These are phyloP conservation scores for Meandrina meandrites DNA, from an alignment of 92 coral and sea anemone genomes.

Conservation along the genomic window DNA sequence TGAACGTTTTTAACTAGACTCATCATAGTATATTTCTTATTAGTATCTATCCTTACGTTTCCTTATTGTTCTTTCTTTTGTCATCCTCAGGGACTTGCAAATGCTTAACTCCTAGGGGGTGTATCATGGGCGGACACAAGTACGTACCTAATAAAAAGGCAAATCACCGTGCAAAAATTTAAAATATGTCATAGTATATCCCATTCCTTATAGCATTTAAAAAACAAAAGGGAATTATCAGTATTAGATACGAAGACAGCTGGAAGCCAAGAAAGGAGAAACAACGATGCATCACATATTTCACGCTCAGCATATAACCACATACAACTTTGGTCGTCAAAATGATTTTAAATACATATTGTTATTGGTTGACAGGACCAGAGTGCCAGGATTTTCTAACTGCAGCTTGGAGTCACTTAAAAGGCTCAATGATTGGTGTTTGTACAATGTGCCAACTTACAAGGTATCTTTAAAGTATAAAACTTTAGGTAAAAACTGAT, in stretches of 20 bases:
- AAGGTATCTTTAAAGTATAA: conserved; percentile 42
- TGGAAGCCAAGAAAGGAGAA: too few species aligned
- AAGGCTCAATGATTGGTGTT: conserved; percentile 58
- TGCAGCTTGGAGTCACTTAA: conserved; percentile 62
- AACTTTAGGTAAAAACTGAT: too few species aligned
- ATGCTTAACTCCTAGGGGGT: conserved; percentile 76
- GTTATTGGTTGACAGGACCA: conserved; percentile 33
- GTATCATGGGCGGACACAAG: conserved; percentile 84
- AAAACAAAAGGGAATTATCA: too few species aligned
- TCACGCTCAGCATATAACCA: too few species aligned
- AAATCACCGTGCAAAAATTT: background rate
- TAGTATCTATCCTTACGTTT: background rate
- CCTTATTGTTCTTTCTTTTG: background rate
- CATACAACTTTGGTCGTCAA: too few species aligned
- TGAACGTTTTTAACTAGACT: too few species aligned
- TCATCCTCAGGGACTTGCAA: conserved; percentile 58
- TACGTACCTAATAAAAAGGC: conserved; percentile 20
- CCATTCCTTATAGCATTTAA: too few species aligned
- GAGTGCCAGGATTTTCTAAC: conserved; percentile 81
- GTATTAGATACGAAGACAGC: too few species aligned
- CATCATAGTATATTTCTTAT: background rate
- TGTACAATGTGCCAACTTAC: conserved; percentile 58
- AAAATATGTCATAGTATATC: too few species aligned
- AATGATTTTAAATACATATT: too few species aligned
- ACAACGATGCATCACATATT: too few species aligned